A percentile compares a stretch with the other conserved stretches of the same genome.
Evolutionary conservation across 2,797 vertebrate species (phyloP).

Genomic region (Ctenochaetus hawaiiensis): DNA sequence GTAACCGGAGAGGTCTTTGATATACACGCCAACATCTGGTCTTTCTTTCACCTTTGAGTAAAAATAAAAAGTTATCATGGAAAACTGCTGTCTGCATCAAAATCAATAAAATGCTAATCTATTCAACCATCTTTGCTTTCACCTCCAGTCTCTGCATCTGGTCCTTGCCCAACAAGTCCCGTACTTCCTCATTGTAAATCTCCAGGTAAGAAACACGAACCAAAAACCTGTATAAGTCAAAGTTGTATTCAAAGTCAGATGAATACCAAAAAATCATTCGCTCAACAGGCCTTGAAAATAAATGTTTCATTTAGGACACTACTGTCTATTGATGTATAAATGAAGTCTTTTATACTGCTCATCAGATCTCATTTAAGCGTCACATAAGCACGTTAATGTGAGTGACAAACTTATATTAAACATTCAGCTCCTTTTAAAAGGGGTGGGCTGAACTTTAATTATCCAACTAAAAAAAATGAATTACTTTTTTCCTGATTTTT

Average conservation of each 20-base stretch:
- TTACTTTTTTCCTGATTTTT: no score
- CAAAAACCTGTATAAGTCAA: slow-evolving; percentile 89
- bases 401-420: background rate
- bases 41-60: slow-evolving; percentile 95
- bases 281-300: background rate
- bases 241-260: background rate
- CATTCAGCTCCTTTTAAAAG: background rate
- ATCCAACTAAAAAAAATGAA: no score
- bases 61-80: slow-evolving; percentile 8
- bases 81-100: background rate
- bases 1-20: slow-evolving; percentile 97
- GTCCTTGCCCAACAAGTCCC: slow-evolving; percentile 96
- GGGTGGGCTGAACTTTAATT: no score
- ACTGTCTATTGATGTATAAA: no score
- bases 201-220: slow-evolving; percentile 98
- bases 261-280: background rate
- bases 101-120: background rate
- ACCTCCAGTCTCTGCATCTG: slow-evolving; percentile 97
- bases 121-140: slow-evolving; percentile 51
- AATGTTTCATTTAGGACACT: background rate
- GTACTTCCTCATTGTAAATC: slow-evolving; percentile 99
- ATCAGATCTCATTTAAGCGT: background rate
- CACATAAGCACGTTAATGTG: background rate
- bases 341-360: background rate
- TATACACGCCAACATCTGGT: slow-evolving; percentile 98